A percentile compares a stretch with the other conserved stretches of the same genome.
These are phyloP conservation scores for Drosophila guanche DNA, from an alignment of 1,140 invertebrate species.

Conservation along the genomic window DNA sequence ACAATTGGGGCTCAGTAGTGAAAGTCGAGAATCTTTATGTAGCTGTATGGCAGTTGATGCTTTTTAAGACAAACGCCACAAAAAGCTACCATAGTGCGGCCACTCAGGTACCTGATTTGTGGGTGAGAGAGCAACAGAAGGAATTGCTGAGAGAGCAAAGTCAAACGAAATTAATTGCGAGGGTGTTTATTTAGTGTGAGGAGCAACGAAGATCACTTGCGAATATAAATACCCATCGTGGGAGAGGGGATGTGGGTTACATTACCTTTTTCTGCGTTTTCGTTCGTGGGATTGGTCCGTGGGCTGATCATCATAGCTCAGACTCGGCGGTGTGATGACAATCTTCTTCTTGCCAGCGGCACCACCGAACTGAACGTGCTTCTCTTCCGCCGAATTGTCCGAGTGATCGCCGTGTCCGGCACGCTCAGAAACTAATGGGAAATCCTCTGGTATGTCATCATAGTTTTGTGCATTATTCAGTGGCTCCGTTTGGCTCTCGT, in stretches of 20 bases:
- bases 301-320: slow-evolving; percentile 80
- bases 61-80: too few relatives aligned
- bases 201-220: too few relatives aligned
- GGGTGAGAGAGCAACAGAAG: too few relatives aligned
- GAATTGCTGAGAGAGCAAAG: too few relatives aligned
- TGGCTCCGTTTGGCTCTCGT: slow-evolving; percentile 76
- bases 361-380: slow-evolving; percentile 80
- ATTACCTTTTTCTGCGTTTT: slow-evolving; percentile 81
- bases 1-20: too few relatives aligned
- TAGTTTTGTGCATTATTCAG: slow-evolving; percentile 83
- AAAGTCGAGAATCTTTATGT: too few relatives aligned
- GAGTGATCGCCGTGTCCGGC: slow-evolving; percentile 82
- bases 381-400: slow-evolving; percentile 80
- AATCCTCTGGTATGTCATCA: slow-evolving; percentile 84
- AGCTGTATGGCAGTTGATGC: too few relatives aligned
- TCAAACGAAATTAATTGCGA: too few relatives aligned
- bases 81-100: too few relatives aligned
- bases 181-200: too few relatives aligned
- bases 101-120: too few relatives aligned
- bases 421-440: slow-evolving; percentile 78
- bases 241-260: background rate
- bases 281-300: slow-evolving; percentile 82
- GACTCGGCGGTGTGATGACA: slow-evolving; percentile 71
- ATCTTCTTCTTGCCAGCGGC: slow-evolving; percentile 66
- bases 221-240: background rate